Evolutionary conservation across 2,113 vertebrate genomes (phyloP).

Genomic region (zebrafish (Danio rerio)): DNA sequence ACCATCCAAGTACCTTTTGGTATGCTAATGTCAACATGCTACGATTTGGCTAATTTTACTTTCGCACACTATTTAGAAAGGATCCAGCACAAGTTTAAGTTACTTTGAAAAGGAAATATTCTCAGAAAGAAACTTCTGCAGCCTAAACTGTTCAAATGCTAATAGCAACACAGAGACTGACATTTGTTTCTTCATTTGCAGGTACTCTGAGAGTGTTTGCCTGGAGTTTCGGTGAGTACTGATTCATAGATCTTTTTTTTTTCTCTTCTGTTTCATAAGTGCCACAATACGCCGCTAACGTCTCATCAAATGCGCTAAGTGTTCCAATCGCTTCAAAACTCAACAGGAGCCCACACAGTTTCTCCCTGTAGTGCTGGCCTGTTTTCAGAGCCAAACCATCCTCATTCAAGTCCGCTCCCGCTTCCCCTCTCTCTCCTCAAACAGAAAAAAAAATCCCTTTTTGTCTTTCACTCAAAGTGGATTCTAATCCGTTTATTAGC

Average conservation of each 20-base stretch:
- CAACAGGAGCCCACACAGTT: slow-evolving; percentile 32
- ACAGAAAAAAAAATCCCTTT: slow-evolving; percentile 66
- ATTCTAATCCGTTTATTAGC: slow-evolving; percentile 82
- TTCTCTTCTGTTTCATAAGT: slow-evolving; percentile 3
- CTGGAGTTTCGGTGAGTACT: slow-evolving; percentile 37
- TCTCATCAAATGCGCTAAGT: slow-evolving; percentile 23
- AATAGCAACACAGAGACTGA: neutral
- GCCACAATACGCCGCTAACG: neutral
- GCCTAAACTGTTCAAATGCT: neutral
- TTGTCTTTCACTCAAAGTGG: slow-evolving; percentile 80
- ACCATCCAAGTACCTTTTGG: too few species aligned
- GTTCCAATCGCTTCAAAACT: slow-evolving; percentile 29
- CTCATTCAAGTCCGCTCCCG: slow-evolving; percentile 18
- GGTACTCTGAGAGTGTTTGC: slow-evolving; percentile 6
- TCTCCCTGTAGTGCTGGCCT: slow-evolving; percentile 37
- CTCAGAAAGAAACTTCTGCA: neutral
- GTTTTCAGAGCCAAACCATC: slow-evolving; percentile 59
- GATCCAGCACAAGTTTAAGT: too few species aligned
- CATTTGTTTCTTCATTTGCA: neutral
- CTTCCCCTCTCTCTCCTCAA: slow-evolving; percentile 42
- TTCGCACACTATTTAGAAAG: too few species aligned
- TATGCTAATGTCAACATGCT: too few species aligned
- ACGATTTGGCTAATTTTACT: too few species aligned
- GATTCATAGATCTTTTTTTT: slow-evolving; percentile 10
- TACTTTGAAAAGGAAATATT: too few species aligned